phyloP scores from a whole-genome alignment of 2,113 vertebrate species.

The Colinus virginianus region DNA sequence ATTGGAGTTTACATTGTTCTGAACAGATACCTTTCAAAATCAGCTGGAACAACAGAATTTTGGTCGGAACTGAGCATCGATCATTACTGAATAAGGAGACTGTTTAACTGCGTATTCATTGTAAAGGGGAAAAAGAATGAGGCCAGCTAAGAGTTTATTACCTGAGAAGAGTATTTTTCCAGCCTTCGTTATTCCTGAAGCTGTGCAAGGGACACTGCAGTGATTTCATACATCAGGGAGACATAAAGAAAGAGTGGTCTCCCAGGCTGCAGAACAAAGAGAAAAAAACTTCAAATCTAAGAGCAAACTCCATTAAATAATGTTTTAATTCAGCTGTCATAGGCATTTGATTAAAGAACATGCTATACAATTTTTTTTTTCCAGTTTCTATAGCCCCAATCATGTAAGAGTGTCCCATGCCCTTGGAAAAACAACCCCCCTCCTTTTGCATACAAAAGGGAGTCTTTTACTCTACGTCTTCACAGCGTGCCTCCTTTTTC shows the following conservation, averaged over 20 bases:
- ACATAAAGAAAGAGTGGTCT: neutral
- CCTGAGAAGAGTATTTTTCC: conserved; percentile 20
- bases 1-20: neutral
- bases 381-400: neutral
- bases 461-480: neutral
- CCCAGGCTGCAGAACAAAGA: conserved; percentile 20
- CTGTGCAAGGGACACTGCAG: neutral
- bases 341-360: conserved; percentile 37
- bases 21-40: neutral
- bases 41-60: neutral
- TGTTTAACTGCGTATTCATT: neutral
- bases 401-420: neutral
- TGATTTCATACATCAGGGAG: neutral
- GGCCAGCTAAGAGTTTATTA: neutral
- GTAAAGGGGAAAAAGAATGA: neutral
- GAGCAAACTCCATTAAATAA: conserved; percentile 9
- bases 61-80: neutral
- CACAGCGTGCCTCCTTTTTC: conserved; percentile 19
- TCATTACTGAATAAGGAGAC: neutral
- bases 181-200: neutral
- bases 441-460: neutral
- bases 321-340: conserved; percentile 33
- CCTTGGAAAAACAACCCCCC: conserved; percentile 3
- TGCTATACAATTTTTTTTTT: conserved; percentile 5
- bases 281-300: conserved; percentile 11